Percentiles rank a stretch among this genome's conserved stretches.
Evolutionary conservation across 2,888 invertebrate genomes (phyloP).

Genomic region (Scaptomyza parva): DNA sequence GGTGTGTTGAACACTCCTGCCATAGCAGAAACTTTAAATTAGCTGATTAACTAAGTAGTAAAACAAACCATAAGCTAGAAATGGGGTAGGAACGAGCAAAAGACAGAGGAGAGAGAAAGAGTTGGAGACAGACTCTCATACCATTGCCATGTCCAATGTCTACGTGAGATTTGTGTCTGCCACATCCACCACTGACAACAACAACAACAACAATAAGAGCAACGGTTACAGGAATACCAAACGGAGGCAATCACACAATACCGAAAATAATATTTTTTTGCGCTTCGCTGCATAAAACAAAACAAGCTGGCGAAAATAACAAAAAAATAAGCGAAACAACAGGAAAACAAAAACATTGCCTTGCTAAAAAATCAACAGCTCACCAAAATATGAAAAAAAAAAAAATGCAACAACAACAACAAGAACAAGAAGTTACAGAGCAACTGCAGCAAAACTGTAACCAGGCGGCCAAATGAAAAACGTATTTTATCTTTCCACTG

Average conservation of each 20-base stretch:
- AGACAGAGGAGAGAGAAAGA: neutral
- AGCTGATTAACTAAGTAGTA: constrained; percentile 78
- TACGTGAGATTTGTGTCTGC: constrained; percentile 66
- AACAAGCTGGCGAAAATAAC: constrained; percentile 52
- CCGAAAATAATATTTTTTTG: constrained; percentile 76
- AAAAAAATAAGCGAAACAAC: constrained; percentile 25
- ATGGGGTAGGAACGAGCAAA: constrained; percentile 4
- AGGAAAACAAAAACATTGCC: constrained; percentile 55
- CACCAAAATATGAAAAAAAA: constrained; percentile 16
- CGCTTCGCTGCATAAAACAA: constrained; percentile 72
- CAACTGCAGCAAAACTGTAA: constrained; percentile 64
- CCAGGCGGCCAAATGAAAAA: constrained; percentile 77
- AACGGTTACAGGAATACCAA: constrained; percentile 43
- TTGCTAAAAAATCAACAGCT: constrained; percentile 62
- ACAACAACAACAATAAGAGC: constrained; percentile 11
- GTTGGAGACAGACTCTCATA: constrained; percentile 19
- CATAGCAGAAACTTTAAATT: constrained; percentile 67
- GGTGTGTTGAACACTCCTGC: constrained; percentile 14
- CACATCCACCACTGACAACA: constrained; percentile 19
- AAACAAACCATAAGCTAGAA: constrained; percentile 68
- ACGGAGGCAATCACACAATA: constrained; percentile 76
- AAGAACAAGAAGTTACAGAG: constrained; percentile 24
- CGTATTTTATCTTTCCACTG: constrained; percentile 78
- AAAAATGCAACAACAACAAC: constrained; percentile 35
- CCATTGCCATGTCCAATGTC: constrained; percentile 59